phyloP scores from a whole-genome alignment of 2,797 vertebrate genomes.

The Masticophis lateralis region DNA sequence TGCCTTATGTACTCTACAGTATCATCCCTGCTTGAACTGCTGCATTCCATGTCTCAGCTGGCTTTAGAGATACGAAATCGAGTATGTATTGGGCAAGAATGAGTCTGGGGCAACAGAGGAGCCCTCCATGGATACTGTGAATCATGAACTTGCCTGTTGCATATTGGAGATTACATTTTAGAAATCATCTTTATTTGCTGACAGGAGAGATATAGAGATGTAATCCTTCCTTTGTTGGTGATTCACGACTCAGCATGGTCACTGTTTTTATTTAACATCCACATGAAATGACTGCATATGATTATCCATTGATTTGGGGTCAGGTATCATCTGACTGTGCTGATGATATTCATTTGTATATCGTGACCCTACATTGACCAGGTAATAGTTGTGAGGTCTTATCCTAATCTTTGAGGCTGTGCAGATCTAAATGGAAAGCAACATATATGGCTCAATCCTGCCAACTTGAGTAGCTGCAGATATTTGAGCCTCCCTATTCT shows the following conservation, averaged over 20 bases:
- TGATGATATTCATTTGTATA: background rate
- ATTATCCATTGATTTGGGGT: background rate
- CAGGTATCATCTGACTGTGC: background rate
- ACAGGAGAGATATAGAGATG: background rate
- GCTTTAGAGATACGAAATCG: background rate
- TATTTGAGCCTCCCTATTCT: background rate
- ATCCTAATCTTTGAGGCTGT: background rate
- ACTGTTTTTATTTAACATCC: background rate
- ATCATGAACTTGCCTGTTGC: background rate
- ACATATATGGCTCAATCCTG: background rate
- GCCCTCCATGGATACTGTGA: background rate
- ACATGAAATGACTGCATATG: background rate
- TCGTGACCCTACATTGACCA: background rate
- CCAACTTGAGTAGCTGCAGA: background rate
- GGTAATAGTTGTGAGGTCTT: background rate
- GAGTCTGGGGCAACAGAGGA: background rate
- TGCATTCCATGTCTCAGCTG: background rate
- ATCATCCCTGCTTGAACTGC: background rate
- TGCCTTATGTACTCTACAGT: background rate
- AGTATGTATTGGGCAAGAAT: background rate
- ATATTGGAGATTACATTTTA: background rate
- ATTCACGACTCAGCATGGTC: background rate
- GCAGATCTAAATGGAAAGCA: background rate
- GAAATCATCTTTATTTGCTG: background rate
- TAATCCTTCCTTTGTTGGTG: background rate